A percentile compares a stretch with the other conserved stretches of the same genome.
phyloP scores from a whole-genome alignment of 2,888 invertebrate genomes.

The Galeruca laticollis region DNA sequence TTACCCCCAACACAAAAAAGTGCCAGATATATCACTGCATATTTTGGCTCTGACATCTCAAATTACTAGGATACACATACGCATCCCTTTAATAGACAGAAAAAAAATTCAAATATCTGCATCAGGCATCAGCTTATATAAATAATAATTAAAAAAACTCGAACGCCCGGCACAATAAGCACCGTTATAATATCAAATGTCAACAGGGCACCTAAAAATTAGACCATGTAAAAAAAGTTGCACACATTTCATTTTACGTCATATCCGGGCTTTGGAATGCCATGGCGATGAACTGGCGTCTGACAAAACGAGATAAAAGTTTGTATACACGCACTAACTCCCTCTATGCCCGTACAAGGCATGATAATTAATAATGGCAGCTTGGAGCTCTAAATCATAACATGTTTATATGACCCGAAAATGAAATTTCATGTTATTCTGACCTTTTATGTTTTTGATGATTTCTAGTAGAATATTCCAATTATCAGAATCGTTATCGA shows the following conservation, averaged over 20 bases:
- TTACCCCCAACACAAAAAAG: neutral
- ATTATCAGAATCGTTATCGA: neutral
- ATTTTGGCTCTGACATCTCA: slow-evolving; percentile 1
- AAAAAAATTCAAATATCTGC: slow-evolving; percentile 31
- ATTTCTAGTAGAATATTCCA: neutral
- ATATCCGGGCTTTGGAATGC: slow-evolving; percentile 48
- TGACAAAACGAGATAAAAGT: slow-evolving; percentile 64
- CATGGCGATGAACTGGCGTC: slow-evolving; percentile 57
- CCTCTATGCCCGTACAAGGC: slow-evolving; percentile 61
- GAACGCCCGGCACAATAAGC: slow-evolving; percentile 45
- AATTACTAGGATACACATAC: slow-evolving; percentile 21
- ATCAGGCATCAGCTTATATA: slow-evolving; percentile 42
- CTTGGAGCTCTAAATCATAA: slow-evolving; percentile 60
- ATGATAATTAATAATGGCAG: slow-evolving; percentile 63
- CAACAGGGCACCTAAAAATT: slow-evolving; percentile 55
- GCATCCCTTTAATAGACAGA: slow-evolving; percentile 23
- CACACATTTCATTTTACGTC: slow-evolving; percentile 56
- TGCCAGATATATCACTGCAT: slow-evolving; percentile 6
- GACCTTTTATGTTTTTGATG: neutral
- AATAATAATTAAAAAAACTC: slow-evolving; percentile 54
- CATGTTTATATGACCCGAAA: slow-evolving; percentile 58
- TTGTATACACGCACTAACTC: slow-evolving; percentile 41
- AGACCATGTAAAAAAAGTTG: slow-evolving; percentile 51
- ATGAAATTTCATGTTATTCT: neutral
- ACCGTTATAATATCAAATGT: slow-evolving; percentile 57